These are phyloP conservation scores for Neotoxoptera formosana DNA, from an alignment of 1,140 invertebrate genomes.

Conservation along the genomic window DNA sequence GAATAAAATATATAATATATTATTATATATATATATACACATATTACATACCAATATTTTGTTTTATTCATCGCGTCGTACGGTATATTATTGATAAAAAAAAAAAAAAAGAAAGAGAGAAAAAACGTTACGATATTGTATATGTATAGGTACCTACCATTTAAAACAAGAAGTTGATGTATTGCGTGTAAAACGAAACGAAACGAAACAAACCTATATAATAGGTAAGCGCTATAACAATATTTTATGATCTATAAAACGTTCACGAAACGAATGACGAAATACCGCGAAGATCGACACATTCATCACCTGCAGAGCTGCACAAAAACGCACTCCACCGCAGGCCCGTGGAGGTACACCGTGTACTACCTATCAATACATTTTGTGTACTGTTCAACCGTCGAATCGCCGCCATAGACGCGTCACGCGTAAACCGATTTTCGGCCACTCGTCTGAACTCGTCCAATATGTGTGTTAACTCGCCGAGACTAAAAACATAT, in stretches of 20 bases:
- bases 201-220: background rate
- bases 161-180: background rate
- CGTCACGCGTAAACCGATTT: background rate
- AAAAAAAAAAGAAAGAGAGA: background rate
- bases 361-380: no score
- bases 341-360: background rate
- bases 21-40: background rate
- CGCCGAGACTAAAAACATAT: no score
- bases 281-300: background rate
- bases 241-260: background rate
- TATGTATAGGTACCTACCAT: background rate
- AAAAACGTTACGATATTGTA: background rate
- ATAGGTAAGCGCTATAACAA: background rate
- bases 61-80: background rate
- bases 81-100: slow-evolving; percentile 1
- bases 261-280: background rate
- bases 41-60: background rate
- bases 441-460: no score
- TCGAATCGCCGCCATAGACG: background rate
- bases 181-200: background rate
- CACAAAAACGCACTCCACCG: background rate
- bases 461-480: no score
- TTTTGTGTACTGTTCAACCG: background rate
- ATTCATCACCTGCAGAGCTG: background rate
- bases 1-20: slow-evolving; percentile 24